A percentile compares a stretch with the other conserved stretches of the same genome.
Evolutionary conservation across 2,113 vertebrate genomes (phyloP).

Genomic region (Anas platyrhynchos): DNA sequence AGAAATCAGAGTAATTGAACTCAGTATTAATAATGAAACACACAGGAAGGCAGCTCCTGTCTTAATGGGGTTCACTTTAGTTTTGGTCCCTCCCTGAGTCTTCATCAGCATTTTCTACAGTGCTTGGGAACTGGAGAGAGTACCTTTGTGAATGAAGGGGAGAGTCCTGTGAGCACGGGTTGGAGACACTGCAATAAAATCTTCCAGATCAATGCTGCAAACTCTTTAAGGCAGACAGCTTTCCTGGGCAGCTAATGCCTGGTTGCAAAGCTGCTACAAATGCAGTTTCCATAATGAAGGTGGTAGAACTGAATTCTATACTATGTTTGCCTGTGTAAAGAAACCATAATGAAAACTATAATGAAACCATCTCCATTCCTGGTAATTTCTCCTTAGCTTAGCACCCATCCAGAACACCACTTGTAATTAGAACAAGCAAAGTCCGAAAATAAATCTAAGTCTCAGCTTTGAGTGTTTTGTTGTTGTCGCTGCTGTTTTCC

Average conservation of each 20-base stretch:
- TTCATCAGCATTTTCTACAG: neutral
- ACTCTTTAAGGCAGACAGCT: neutral
- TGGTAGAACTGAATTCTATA: neutral
- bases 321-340: neutral
- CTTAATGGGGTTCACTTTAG: slow-evolving; percentile 65
- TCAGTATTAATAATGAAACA: slow-evolving; percentile 72
- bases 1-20: slow-evolving; percentile 72
- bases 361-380: neutral
- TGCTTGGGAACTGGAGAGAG: neutral
- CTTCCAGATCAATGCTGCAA: neutral
- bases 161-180: rapidly evolving
- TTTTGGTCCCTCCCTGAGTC: slow-evolving; percentile 50
- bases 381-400: neutral
- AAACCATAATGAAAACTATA: neutral
- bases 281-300: neutral
- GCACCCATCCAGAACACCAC: neutral
- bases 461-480: neutral
- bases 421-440: neutral
- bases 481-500: neutral
- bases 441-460: neutral
- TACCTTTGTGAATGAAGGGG: rapidly evolving
- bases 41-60: slow-evolving; percentile 48
- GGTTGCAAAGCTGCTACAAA: neutral
- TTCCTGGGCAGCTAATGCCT: neutral
- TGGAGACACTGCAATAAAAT: neutral